These are phyloP conservation scores for Cepaea nemoralis DNA, from an alignment of 1,140 invertebrate genomes.

Conservation along the genomic window DNA sequence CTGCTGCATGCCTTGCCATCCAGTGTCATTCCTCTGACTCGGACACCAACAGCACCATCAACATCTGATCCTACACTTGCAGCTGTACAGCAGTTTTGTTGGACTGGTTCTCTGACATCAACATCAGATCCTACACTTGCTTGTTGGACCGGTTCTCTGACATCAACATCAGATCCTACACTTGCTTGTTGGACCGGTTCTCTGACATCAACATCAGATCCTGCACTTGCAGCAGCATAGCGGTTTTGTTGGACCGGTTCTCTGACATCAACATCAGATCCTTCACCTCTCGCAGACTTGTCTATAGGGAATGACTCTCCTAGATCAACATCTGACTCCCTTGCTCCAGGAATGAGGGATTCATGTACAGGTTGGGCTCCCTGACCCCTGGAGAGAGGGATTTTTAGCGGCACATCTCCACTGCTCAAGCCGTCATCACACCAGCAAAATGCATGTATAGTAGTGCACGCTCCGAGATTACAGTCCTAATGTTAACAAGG, in stretches of 20 bases:
- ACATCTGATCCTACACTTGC: not conserved
- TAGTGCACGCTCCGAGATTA: conserved; percentile 17
- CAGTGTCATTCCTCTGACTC: not conserved
- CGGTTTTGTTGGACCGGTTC: too few species aligned
- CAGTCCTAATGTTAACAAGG: too few species aligned
- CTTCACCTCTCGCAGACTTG: too few species aligned
- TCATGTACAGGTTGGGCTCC: not conserved
- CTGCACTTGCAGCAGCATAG: too few species aligned
- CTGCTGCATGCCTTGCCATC: not conserved
- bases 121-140: conserved; percentile 6
- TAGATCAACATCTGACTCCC: conserved; percentile 4
- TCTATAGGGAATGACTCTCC: not conserved
- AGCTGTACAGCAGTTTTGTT: not conserved
- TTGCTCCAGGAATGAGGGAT: not conserved
- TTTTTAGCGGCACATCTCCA: not conserved
- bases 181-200: too few species aligned
- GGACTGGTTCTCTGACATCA: not conserved
- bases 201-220: too few species aligned
- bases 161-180: too few species aligned
- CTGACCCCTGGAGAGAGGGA: not conserved
- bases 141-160: too few species aligned
- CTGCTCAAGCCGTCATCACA: conserved; percentile 23
- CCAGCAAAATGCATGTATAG: conserved; percentile 30
- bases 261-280: too few species aligned
- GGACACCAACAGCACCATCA: not conserved